Percentiles rank a stretch among this genome's conserved stretches.
phyloP scores from a whole-genome alignment of 2,113 vertebrate genomes.

The Myiagra hebetior region DNA sequence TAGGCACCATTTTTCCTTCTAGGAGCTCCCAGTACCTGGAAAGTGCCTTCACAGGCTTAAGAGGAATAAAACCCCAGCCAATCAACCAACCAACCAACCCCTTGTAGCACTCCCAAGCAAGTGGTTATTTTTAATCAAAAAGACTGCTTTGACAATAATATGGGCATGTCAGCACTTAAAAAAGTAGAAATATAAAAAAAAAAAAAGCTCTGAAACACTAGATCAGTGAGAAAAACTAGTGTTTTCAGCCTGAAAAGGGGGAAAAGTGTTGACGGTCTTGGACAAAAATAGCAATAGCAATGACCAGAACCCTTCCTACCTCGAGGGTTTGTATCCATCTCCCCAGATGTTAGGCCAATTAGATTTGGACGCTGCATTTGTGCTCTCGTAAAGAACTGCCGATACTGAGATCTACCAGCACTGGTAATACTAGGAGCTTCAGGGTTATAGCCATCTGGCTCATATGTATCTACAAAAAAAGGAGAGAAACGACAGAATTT shows the following conservation, averaged over 20 bases:
- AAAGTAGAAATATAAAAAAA: neutral
- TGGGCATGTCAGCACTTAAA: neutral
- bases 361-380: constrained; percentile 94
- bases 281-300: constrained; percentile 35
- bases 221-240: neutral
- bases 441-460: constrained; percentile 98
- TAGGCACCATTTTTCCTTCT: neutral
- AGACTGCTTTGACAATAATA: neutral
- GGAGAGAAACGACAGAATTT: constrained; percentile 44
- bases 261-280: neutral
- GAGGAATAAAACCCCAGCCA: neutral
- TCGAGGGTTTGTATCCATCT: constrained; percentile 89
- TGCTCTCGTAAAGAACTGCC: constrained; percentile 93
- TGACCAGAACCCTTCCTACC: constrained; percentile 76
- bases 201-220: neutral
- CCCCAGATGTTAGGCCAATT: constrained; percentile 93
- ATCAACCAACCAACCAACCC: neutral
- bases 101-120: neutral
- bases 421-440: constrained; percentile 96
- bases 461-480: constrained; percentile 87
- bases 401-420: constrained; percentile 87
- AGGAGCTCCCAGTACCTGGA: neutral
- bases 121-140: neutral
- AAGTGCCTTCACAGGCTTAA: neutral
- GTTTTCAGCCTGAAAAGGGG: neutral